Conservation (phyloP, 2,797 vertebrate species). For the Corythornis leucogaster region DNA sequence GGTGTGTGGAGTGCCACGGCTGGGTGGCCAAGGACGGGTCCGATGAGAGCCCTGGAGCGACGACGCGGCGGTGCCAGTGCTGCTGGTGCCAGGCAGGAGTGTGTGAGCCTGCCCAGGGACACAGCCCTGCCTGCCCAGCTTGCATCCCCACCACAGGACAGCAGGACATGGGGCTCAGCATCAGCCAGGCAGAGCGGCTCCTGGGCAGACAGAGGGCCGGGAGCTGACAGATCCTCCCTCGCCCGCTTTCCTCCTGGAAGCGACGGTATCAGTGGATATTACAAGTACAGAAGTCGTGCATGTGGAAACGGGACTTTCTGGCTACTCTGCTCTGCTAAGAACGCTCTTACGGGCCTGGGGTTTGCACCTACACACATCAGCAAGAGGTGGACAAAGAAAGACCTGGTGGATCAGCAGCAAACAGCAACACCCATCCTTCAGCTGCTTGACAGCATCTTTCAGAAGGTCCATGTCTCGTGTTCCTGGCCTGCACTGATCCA, state of each 20-base stretch:
- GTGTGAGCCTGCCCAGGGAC: background rate
- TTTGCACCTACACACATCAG: background rate
- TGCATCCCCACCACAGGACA: background rate
- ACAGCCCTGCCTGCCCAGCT: background rate
- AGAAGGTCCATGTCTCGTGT: background rate
- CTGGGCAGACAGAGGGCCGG: background rate
- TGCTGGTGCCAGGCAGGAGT: conserved; percentile 7
- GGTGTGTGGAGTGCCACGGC: background rate
- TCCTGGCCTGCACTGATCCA: background rate
- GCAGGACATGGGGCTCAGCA: background rate
- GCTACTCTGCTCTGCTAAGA: background rate
- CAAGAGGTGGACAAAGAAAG: background rate
- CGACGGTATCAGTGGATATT: background rate
- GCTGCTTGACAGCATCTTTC: background rate
- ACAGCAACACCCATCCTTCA: background rate
- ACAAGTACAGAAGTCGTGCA: background rate
- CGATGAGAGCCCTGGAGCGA: background rate
- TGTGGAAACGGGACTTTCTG: background rate
- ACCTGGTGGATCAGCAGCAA: background rate
- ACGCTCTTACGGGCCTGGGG: background rate
- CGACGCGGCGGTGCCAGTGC: background rate
- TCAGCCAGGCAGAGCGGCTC: background rate
- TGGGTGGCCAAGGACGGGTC: conserved; percentile 21
- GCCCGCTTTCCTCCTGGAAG: background rate
- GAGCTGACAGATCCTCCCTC: background rate